Percentiles rank a stretch among this genome's conserved stretches.
Conservation (phyloP, 2,113 vertebrate species). For the Macrotis lagotis region DNA sequence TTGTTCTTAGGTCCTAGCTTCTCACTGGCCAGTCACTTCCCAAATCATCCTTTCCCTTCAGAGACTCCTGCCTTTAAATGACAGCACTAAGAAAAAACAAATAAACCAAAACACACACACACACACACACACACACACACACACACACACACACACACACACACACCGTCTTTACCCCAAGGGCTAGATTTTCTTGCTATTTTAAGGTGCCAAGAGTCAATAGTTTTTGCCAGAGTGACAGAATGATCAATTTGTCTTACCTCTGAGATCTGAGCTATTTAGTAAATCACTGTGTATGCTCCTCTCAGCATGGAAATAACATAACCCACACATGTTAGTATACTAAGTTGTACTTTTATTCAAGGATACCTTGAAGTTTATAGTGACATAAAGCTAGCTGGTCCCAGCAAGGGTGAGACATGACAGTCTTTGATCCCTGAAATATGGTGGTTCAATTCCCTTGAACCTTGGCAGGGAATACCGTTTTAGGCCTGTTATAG, state of each 20-base stretch:
- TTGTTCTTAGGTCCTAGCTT: not conserved
- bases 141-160: too few relatives aligned
- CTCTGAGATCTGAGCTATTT: not conserved
- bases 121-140: too few relatives aligned
- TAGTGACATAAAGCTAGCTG: not conserved
- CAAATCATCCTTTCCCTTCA: not conserved
- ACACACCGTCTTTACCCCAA: not conserved
- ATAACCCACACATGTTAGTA: not conserved
- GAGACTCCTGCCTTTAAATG: not conserved
- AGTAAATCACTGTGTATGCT: not conserved
- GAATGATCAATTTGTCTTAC: not conserved
- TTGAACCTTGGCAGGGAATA: not conserved
- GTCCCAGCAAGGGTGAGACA: not conserved
- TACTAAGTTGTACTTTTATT: not conserved
- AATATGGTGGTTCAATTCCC: not conserved
- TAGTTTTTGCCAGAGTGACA: not conserved
- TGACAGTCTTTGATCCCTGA: not conserved
- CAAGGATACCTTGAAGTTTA: not conserved
- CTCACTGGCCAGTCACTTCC: not conserved
- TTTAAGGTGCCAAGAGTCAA: not conserved
- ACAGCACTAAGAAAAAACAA: too few relatives aligned
- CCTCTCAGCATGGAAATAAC: not conserved
- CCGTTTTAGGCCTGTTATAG: not conserved
- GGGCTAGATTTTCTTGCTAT: not conserved
- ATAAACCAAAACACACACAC: too few relatives aligned